phyloP scores from a whole-genome alignment of 2,113 vertebrate species.

The Takifugu bimaculatus region DNA sequence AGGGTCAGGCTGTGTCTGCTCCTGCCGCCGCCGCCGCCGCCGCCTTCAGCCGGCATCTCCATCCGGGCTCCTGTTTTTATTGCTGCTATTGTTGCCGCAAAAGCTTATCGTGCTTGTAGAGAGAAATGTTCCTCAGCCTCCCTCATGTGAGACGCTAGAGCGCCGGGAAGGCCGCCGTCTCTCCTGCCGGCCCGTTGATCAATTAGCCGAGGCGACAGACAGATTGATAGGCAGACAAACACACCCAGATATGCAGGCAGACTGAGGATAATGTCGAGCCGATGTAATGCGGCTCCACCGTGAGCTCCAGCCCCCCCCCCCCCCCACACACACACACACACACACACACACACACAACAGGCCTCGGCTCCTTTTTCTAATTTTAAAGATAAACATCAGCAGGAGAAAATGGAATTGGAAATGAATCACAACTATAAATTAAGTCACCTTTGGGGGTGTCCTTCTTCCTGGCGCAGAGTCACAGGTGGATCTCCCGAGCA shows the following conservation, averaged over 20 bases:
- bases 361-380: conserved; percentile 48
- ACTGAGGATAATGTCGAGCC: conserved; percentile 50
- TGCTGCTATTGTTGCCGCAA: too few species aligned
- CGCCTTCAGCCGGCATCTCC: too few species aligned
- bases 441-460: conserved; percentile 56
- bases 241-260: conserved; percentile 52
- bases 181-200: conserved; percentile 43
- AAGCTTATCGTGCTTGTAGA: background rate
- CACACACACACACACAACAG: conserved; percentile 37
- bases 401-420: conserved; percentile 68
- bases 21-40: too few species aligned
- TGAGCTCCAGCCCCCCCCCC: conserved; percentile 4
- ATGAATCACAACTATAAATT: conserved; percentile 73
- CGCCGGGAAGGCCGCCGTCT: conserved; percentile 21
- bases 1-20: too few species aligned
- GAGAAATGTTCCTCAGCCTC: conserved; percentile 18
- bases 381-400: conserved; percentile 70
- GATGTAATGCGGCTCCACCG: conserved; percentile 41
- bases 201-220: conserved; percentile 48
- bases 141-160: background rate
- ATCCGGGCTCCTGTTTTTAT: too few species aligned
- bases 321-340: conserved; percentile 29
- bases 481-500: conserved; percentile 41
- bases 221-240: conserved; percentile 50
- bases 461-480: conserved; percentile 29